Conservation (phyloP, 2,797 vertebrate genomes). For the Pseudomugil tenellus region DNA sequence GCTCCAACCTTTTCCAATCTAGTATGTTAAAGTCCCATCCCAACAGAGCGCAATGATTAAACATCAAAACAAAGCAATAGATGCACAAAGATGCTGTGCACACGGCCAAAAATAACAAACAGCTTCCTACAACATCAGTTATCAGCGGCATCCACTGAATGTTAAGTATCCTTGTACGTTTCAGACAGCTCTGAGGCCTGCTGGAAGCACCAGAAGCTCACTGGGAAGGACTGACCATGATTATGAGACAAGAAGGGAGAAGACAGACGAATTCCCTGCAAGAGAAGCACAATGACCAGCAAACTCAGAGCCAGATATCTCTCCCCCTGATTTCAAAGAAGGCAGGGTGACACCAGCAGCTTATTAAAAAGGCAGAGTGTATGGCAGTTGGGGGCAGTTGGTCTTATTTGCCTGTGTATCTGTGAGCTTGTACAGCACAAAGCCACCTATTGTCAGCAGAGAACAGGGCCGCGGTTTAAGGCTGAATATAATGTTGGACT, state of each 20-base stretch:
- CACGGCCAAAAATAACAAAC: conserved; percentile 18
- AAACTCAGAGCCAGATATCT: conserved; percentile 14
- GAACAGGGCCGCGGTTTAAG: conserved; percentile 29
- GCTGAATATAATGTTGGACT: conserved; percentile 39
- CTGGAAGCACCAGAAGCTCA: conserved; percentile 28
- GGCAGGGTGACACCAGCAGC: conserved; percentile 56
- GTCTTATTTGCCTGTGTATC: conserved; percentile 69
- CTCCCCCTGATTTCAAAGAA: conserved; percentile 37
- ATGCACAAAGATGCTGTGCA: neutral
- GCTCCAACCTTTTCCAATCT: neutral
- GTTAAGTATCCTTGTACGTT: conserved; percentile 36
- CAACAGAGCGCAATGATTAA: neutral
- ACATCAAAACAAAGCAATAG: neutral
- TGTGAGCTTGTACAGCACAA: conserved; percentile 51
- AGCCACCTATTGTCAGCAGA: conserved; percentile 60
- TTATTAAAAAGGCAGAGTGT: conserved; percentile 30
- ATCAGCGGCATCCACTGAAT: conserved; percentile 39
- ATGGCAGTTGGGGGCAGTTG: conserved; percentile 61
- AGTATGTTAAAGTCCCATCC: neutral
- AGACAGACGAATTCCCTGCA: conserved; percentile 1
- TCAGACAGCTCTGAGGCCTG: conserved; percentile 22
- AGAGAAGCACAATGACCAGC: neutral
- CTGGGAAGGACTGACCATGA: conserved; percentile 50
- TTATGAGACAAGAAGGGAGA: conserved; percentile 19
- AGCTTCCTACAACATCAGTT: conserved; percentile 18